Base-by-base conservation (phyloP, 1,140 invertebrate genomes). In the Drosophila sproati region DNA sequence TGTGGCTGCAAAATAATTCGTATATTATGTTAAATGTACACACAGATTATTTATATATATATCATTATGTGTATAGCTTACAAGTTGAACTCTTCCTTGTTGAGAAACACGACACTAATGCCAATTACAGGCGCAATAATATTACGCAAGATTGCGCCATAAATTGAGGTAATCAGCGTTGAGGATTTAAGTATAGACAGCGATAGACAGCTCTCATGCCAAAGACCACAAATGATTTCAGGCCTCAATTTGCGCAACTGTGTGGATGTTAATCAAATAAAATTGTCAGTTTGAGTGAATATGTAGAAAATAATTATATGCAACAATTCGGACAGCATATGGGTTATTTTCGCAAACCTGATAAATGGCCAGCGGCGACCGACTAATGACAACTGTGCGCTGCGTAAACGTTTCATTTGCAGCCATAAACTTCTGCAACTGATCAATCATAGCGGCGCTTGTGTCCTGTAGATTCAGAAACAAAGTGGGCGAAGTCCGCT, bases 121-220 rank as follows among this genome's bases (percentile, higher is more conserved):
- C 92, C 92, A 41, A 92, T 92, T 12, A 93, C 88, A 20, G 92
- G 91, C 4, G 91, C 85, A 61, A 93, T 92, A n/a, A 93, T 91
- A 50, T 92, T 93, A 0, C 92, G 78, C 35, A 92, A 90, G 20
- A 93, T 75, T 56, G 88, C 91, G 37, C 91, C 92, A 61, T 92
- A 92, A 54, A 93, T 88, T 52, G 91, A 92, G 70, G 89, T 91
- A 77, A 92, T 70, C 5, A 92, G 69, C 28, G 91, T 92, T 8
- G 91, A 91, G 20, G 82, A 89, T 68, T 91, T 91, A 0, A 93
- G 78, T 37, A 92, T 77, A 20, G 79, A 66, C 34, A 90, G 73
- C 20, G 87, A 85, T 35, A 89, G 66, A 45, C 80, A 82, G 43
- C 83, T 92, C 64, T 93, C 92, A 51, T 91, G 91, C 92, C 92